Base-by-base conservation (phyloP, 2,797 vertebrate species). In the Malacoraja senta region DNA sequence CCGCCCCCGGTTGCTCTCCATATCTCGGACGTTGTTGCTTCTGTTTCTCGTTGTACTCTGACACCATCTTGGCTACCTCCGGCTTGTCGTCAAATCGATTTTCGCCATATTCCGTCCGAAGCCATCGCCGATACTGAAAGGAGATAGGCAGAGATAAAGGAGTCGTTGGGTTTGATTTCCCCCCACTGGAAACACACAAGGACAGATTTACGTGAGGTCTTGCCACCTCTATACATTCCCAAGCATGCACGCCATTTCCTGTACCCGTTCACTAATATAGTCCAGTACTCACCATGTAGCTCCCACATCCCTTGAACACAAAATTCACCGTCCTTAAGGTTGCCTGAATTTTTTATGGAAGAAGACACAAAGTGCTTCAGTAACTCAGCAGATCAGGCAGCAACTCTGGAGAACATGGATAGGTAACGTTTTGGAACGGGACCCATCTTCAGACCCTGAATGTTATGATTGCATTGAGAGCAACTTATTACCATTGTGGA, bases 61-160 rank as follows among this genome's bases (percentile, higher is more conserved):
- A 95, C 93, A 98, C 95, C 94, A 98, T 95, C 10, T 93, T 93
- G 12, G 94, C 95, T 93, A 98, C 96, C 94, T 97, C 97, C 93
- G 97, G 97, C 95, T 97, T 96, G 94, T 98, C 98, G 83, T 96
- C 95, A 90, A 98, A 97, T 0, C 97, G 97, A 93, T 96, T 97
- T 93, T 95, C 95, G 83, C 95, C 95, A 1, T 97, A 98, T 94
- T 94, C 97, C 29, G 94, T 93, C 53, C 4, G 94, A 93, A 98
- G 95, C 98, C 97, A 98, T 1, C 94, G 80, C 0, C 97, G 96
- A 93, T 97, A 98, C 98, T 99, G 96, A 12, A 1, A 92, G 12
- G n/a, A 94, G 94, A 76, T 93, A 93, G 93, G 94, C 12, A 53
- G 13, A 93, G 9, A 32, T 19, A 93, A 93, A 61, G 29, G 8